phyloP scores from a whole-genome alignment of 2,113 vertebrate genomes.

The Chionis minor region DNA sequence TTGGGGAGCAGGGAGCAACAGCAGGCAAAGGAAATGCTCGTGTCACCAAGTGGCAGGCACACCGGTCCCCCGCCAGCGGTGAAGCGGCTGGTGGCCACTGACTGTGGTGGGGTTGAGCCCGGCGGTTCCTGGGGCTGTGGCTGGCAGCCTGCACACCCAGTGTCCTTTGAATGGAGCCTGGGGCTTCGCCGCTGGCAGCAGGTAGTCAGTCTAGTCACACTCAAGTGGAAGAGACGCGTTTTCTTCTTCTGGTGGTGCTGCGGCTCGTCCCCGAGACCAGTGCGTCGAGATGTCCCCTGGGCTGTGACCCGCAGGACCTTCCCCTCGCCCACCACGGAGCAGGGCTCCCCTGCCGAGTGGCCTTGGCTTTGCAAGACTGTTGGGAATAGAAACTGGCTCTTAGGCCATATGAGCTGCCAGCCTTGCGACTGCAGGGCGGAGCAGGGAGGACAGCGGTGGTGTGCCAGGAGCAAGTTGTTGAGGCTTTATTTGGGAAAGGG shows the following conservation, averaged over 20 bases:
- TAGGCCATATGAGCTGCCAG: rapidly evolving
- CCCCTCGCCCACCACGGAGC: rapidly evolving
- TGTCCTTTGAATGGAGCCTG: neutral
- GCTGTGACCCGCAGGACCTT: neutral
- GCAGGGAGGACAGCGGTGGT: rapidly evolving
- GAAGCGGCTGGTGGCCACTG: rapidly evolving
- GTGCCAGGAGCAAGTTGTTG: neutral
- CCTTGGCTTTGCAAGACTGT: neutral
- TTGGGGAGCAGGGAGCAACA: neutral
- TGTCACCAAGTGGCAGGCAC: neutral
- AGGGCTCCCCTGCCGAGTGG: neutral
- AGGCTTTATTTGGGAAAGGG: conserved; percentile 4
- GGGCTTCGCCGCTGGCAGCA: rapidly evolving
- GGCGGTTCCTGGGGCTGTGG: too few species aligned
- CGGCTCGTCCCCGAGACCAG: rapidly evolving
- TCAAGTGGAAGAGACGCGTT: neutral
- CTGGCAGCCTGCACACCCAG: neutral
- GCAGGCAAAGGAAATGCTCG: rapidly evolving
- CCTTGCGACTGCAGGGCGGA: rapidly evolving
- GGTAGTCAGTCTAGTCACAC: neutral
- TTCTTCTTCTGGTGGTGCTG: neutral
- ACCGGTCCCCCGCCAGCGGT: neutral
- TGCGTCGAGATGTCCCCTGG: rapidly evolving
- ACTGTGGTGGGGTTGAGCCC: neutral
- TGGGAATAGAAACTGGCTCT: neutral